Evolutionary conservation across 2,797 vertebrate species (phyloP).

Genomic region (Sebastes elongatus): DNA sequence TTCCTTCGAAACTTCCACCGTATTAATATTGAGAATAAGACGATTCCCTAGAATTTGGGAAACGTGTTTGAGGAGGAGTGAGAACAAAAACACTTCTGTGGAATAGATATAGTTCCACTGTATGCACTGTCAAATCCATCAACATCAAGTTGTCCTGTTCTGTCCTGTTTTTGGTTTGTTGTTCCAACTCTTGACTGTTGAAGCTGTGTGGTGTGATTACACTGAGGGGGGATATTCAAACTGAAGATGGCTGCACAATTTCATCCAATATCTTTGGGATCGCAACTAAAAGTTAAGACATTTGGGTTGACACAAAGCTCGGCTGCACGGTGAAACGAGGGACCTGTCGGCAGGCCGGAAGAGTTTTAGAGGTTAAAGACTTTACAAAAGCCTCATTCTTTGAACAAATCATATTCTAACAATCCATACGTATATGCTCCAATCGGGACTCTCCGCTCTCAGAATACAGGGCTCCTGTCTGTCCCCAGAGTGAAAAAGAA

Average conservation of each 20-base stretch:
- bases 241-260: neutral
- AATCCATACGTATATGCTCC: neutral
- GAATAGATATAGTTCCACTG: neutral
- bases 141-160: neutral
- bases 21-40: rapidly evolving
- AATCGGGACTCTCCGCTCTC: no score
- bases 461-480: no score
- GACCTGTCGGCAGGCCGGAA: neutral
- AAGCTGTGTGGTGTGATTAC: neutral
- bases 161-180: neutral
- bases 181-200: neutral
- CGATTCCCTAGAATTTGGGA: neutral
- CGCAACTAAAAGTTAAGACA: no score
- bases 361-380: neutral
- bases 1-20: neutral
- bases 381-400: neutral
- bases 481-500: no score
- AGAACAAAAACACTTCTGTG: neutral
- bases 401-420: neutral
- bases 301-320: neutral
- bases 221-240: neutral
- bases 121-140: rapidly evolving
- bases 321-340: neutral
- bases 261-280: neutral
- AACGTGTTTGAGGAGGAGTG: rapidly evolving